Evolutionary conservation across 2,797 vertebrate species (phyloP).

Genomic region (Psittacula derbiana): DNA sequence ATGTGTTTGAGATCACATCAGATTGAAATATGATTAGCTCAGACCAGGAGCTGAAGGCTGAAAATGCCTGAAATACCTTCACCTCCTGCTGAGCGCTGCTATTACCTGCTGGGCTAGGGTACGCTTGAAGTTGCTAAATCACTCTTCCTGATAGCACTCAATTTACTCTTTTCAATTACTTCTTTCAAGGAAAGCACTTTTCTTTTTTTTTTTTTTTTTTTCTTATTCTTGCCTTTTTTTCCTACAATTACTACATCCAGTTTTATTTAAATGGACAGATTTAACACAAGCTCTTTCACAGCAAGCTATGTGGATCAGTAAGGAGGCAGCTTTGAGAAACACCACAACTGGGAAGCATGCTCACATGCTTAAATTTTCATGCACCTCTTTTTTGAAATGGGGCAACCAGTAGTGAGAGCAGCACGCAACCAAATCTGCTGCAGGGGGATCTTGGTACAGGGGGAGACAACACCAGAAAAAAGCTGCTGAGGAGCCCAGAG

Average conservation of each 20-base stretch:
- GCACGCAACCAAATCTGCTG: accelerated
- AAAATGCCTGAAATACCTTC: background rate
- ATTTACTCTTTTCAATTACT: background rate
- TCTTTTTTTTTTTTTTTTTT: background rate
- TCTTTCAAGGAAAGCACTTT: background rate
- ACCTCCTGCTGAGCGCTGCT: background rate
- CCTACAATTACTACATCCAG: background rate
- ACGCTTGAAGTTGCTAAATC: background rate
- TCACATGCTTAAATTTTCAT: background rate
- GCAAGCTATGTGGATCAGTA: background rate
- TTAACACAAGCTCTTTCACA: background rate
- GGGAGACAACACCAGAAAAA: background rate
- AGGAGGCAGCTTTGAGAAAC: background rate
- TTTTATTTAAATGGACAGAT: background rate
- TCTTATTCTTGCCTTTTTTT: background rate
- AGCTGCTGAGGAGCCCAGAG: background rate
- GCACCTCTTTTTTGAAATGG: background rate
- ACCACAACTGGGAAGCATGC: background rate
- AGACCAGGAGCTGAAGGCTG: background rate
- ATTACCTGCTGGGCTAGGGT: background rate
- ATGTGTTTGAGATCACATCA: background rate
- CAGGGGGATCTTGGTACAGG: background rate
- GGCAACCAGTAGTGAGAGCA: background rate
- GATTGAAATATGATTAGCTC: background rate
- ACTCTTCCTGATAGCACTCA: background rate